Base-by-base conservation (phyloP, 2,113 vertebrate genomes). In the Mirounga angustirostris region DNA sequence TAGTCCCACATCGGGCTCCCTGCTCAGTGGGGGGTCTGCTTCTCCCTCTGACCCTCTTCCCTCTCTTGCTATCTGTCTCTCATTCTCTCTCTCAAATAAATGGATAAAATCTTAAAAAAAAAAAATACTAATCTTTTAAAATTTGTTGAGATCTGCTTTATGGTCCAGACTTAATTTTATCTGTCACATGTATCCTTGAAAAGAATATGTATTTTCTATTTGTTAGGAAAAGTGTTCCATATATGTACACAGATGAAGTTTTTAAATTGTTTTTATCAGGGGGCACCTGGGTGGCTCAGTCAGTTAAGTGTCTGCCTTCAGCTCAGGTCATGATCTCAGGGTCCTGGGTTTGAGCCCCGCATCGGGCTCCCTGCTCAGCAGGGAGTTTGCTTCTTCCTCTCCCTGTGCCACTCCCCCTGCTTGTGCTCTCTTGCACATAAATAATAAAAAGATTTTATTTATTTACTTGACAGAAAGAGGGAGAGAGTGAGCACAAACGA, bases 91-190 rank as follows among this genome's bases (percentile, higher is more conserved):
- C 40, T 40, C 40, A 40, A 40, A 40, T 40, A 40, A 40, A 40
- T 40, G 40, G 40, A 40, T 40, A 40, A 40, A 40, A 40, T 40
- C 40, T 40, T 40, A 40, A 40, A 40, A 40, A 40, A 40, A 36
- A 81, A 96, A 74, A 46, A 33, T 71, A 63, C 15, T 12, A 6
- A 24, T 52, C 5, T 85, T 65, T 84, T 81, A 58, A 82, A 65
- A 81, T 74, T 43, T 95, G 40, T 84, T 69, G 56, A 46, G n/a
- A 40, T 87, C 96, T 95, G 59, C 22, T 65, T 78, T 95, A 40
- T 50, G 40, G 59, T 30, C 46, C 30, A 63, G 67, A 24, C 65
- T 91, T 71, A 88, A 10, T 91, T 63, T 83, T 79, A 83, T 56
- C 7, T 61, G 63, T 86, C 81, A 5, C 19, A 2, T 50, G 52